Percentiles rank a stretch among this genome's conserved stretches.
These are phyloP conservation scores for Luperina nickerlii DNA, from an alignment of 2,888 invertebrate genomes.

Conservation along the genomic window DNA sequence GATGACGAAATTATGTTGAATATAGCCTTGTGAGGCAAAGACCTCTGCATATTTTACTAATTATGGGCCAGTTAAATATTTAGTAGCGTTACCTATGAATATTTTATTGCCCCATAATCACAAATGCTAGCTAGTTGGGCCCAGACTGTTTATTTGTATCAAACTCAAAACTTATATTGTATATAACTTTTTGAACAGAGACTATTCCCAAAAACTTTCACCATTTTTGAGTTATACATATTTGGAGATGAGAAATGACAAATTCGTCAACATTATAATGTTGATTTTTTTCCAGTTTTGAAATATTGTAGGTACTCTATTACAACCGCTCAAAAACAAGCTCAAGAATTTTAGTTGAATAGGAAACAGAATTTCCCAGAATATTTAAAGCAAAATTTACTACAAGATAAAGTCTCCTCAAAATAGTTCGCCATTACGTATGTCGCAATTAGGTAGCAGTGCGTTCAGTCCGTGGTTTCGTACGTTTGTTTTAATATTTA, in stretches of 20 bases:
- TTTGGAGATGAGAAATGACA: not conserved
- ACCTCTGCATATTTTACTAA: not conserved
- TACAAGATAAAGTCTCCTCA: conserved; percentile 1
- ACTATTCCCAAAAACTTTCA: not conserved
- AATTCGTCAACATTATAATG: not conserved
- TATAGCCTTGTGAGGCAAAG: not conserved
- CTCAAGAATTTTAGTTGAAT: not conserved
- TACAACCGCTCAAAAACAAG: not conserved
- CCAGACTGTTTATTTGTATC: not conserved
- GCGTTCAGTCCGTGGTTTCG: conserved; percentile 10
- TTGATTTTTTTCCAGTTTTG: not conserved
- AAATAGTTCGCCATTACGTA: conserved; percentile 26
- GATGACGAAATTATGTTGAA: not conserved
- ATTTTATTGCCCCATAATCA: not conserved
- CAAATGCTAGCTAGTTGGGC: not conserved
- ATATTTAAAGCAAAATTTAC: not conserved
- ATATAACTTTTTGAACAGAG: not conserved
- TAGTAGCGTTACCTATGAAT: not conserved
- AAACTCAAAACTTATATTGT: not conserved
- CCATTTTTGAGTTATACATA: not conserved
- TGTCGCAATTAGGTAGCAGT: conserved; percentile 29
- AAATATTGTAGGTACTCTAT: not conserved
- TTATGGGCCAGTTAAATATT: not conserved
- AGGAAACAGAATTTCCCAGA: not conserved
- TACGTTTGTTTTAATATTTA: conserved; percentile 52